Evolutionary conservation across 1,140 invertebrate species (phyloP).

Genomic region (Camponotus pennsylvanicus): DNA sequence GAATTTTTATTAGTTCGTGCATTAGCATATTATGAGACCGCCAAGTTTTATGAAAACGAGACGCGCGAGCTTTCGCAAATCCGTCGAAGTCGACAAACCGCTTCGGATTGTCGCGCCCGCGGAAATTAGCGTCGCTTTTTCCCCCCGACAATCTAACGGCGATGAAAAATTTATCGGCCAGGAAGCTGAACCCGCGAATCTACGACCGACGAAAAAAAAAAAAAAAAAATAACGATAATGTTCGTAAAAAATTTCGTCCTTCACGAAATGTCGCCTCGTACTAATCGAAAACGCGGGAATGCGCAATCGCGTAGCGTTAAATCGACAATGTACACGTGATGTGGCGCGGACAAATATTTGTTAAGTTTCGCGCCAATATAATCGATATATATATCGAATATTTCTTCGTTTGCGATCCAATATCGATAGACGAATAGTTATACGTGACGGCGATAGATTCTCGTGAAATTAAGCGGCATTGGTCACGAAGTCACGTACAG

Average conservation of each 20-base stretch:
- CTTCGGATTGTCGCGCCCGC: not conserved
- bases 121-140: constrained; percentile 43
- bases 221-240: not conserved
- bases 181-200: not conserved
- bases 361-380: constrained; percentile 37
- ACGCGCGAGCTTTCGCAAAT: constrained; percentile 50
- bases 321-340: not conserved
- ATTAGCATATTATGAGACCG: constrained; percentile 71
- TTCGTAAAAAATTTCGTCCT: not conserved
- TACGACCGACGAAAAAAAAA: too few relatives aligned
- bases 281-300: not conserved
- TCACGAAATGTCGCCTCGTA: not conserved
- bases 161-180: constrained; percentile 6
- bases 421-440: constrained; percentile 32
- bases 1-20: constrained; percentile 61
- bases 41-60: constrained; percentile 58
- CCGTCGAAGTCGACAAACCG: constrained; percentile 9
- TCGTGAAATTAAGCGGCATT: constrained; percentile 57
- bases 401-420: not conserved
- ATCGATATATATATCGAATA: constrained; percentile 20
- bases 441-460: constrained; percentile 47
- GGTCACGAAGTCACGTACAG: constrained; percentile 61
- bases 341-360: constrained; percentile 3
- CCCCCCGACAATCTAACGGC: constrained; percentile 2
- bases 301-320: not conserved